Evolutionary conservation across 2,113 vertebrate genomes (phyloP), one percentile per base, ranked within the genome.

Genomic region (Thamnaconus septentrionalis): DNA sequence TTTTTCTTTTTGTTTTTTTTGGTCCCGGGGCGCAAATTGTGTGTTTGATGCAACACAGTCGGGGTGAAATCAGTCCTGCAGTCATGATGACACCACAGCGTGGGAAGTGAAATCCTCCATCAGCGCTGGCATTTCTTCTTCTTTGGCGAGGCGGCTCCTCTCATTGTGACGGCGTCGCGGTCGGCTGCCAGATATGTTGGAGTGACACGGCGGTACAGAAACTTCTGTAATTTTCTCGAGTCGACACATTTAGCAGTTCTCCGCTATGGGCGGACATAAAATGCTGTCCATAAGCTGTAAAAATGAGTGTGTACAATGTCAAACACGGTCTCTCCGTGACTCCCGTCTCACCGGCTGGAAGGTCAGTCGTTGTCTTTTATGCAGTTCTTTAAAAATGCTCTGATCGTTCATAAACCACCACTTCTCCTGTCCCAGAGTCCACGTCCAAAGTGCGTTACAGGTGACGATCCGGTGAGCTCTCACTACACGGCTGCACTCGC

Each of bases 401-500:
- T 43, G 59, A 66, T 67, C 58, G 60, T 59, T 18, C 63, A 78
- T 68, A 59, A 75, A 73, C 18, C 18, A 31, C 18, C 18, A 31
- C 18, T 31, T 31, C 18, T 66, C 73, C 45, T 69, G 65, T 69
- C 61, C 69, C n/a, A 7, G 60, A 71, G 78, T 73, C 64, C 6
- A 6, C 60, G 61, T 75, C 69, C 61, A 80, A 75, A 81, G 75
- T 72, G 55, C 75, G 71, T 82, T 70, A 77, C 58, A 52, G 67
- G 56, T 68, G 67, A 82, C 61, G 49, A 80, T 61, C 60, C 66
- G 57, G 75, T 74, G 64, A 55, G 80, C 75, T 80, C 51, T 49
- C 48, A 5, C 66, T 62, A 64, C 53, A 51, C 7, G 11, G 53
- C 69, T 59, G 65, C 76, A 77, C 69, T 64, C 64, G 73, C 40